These are phyloP conservation scores for Limnephilus rhombicus DNA, from an alignment of 2,888 invertebrate genomes.

Conservation along the genomic window DNA sequence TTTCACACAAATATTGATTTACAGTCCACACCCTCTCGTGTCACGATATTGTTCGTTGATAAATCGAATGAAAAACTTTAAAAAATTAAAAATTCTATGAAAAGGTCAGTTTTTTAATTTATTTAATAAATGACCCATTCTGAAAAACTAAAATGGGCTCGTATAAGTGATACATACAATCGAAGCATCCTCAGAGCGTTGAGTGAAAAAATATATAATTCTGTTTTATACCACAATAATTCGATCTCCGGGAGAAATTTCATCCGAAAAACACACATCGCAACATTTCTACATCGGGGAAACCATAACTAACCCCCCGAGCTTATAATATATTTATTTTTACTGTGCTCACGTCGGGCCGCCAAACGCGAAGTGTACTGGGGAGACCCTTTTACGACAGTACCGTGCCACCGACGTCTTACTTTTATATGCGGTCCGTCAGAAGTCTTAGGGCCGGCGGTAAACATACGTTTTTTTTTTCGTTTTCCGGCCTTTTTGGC, in stretches of 20 bases:
- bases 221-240: slow-evolving; percentile 39
- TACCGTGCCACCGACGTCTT: slow-evolving; percentile 39
- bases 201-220: slow-evolving; percentile 46
- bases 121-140: neutral
- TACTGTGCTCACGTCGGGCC: slow-evolving; percentile 52
- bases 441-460: slow-evolving; percentile 12
- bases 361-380: slow-evolving; percentile 28
- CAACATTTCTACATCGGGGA: neutral
- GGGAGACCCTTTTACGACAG: slow-evolving; percentile 49
- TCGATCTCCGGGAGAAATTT: slow-evolving; percentile 33
- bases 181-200: slow-evolving; percentile 22
- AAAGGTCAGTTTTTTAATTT: no score
- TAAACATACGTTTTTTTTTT: slow-evolving; percentile 1
- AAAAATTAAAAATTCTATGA: no score
- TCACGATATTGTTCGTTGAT: no score
- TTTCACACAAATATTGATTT: no score
- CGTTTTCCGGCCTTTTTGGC: neutral
- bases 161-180: neutral
- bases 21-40: no score
- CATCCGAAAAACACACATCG: slow-evolving; percentile 4
- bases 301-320: slow-evolving; percentile 60
- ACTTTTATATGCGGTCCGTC: slow-evolving; percentile 55
- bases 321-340: slow-evolving; percentile 65
- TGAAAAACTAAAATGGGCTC: neutral
- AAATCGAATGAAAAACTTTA: no score